Conservation (phyloP, 2,113 vertebrate species). For the Alces alces region DNA sequence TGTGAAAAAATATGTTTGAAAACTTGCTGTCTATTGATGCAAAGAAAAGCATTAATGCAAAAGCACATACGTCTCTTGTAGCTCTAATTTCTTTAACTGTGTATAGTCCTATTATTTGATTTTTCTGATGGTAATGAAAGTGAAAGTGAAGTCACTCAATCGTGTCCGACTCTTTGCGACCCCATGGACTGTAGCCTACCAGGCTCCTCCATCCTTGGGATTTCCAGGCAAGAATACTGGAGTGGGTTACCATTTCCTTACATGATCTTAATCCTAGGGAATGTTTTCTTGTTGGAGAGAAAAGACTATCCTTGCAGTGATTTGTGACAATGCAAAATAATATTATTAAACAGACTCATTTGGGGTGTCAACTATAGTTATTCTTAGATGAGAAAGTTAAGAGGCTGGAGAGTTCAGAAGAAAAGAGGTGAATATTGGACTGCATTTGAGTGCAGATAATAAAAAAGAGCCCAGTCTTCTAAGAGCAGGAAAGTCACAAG, state of each 20-base stretch:
- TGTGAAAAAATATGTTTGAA: conserved; percentile 23
- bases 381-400: not conserved
- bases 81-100: too few species aligned
- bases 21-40: not conserved
- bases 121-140: too few species aligned
- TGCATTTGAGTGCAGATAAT: not conserved
- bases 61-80: too few species aligned
- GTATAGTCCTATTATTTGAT: too few species aligned
- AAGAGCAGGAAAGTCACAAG: not conserved
- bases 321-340: not conserved
- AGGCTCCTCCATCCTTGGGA: too few species aligned
- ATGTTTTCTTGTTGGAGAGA: not conserved
- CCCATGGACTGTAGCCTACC: too few species aligned
- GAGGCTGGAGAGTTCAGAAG: not conserved
- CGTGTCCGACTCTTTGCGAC: too few species aligned
- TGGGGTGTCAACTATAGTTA: not conserved
- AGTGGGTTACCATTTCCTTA: too few species aligned
- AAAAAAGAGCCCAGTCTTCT: not conserved
- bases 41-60: too few species aligned
- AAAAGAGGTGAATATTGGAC: not conserved
- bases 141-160: too few species aligned
- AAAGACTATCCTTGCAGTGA: not conserved
- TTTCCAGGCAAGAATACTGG: too few species aligned
- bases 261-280: not conserved
- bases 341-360: not conserved